Evolutionary conservation across 2,113 vertebrate genomes (phyloP).

Genomic region (Trichechus manatus): DNA sequence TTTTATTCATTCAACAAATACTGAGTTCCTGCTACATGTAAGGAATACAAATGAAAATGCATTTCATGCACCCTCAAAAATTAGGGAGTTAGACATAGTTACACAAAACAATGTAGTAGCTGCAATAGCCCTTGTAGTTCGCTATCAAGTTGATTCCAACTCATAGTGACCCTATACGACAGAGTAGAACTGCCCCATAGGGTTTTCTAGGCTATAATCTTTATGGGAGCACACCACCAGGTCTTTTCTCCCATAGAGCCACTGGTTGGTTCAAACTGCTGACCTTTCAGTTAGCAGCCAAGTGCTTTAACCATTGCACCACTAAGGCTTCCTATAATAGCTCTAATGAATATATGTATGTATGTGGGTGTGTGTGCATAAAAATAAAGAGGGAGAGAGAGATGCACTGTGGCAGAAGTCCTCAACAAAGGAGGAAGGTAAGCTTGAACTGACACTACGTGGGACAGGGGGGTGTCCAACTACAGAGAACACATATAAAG

Average conservation of each 20-base stretch:
- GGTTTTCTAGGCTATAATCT: background rate
- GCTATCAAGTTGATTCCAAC: background rate
- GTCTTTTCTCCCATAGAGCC: background rate
- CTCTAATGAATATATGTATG: background rate
- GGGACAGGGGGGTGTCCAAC: background rate
- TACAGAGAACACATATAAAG: background rate
- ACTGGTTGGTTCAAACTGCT: background rate
- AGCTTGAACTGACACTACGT: background rate
- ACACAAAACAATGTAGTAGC: background rate
- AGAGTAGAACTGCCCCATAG: background rate
- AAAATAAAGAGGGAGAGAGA: background rate
- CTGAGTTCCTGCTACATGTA: background rate
- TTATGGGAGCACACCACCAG: background rate
- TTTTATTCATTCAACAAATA: constrained; percentile 6
- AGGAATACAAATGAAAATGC: constrained; percentile 16
- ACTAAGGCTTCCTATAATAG: background rate
- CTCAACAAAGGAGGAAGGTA: background rate
- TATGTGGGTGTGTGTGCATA: background rate
- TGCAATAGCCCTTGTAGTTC: background rate
- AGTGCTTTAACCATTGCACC: background rate
- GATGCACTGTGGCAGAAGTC: background rate
- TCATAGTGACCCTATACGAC: background rate
- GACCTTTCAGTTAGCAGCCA: background rate
- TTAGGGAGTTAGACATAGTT: background rate
- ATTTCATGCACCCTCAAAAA: constrained; percentile 4